A percentile compares a stretch with the other conserved stretches of the same genome.
phyloP scores from a whole-genome alignment of 2,113 vertebrate species.

The Hemiscyllium ocellatum region DNA sequence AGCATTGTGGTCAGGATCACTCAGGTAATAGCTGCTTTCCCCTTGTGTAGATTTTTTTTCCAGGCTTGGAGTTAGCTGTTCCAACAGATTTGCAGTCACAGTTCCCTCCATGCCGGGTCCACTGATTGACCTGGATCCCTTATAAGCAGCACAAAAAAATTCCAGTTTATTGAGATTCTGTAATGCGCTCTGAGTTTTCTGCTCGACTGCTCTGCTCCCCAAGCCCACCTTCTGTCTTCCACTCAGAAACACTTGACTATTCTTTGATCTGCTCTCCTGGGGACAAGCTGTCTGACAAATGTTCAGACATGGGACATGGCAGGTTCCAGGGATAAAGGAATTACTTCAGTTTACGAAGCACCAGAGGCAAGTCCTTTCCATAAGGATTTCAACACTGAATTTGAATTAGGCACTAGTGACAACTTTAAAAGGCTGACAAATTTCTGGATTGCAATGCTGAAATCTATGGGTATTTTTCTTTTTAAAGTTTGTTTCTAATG shows the following conservation, averaged over 20 bases:
- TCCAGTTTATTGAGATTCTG: conserved; percentile 1
- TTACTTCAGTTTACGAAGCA: not conserved
- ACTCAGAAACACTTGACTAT: not conserved
- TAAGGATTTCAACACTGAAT: conserved; percentile 10
- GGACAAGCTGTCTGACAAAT: not conserved
- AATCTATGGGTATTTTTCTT: not conserved
- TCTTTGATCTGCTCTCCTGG: conserved; percentile 24
- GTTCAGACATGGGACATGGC: not conserved
- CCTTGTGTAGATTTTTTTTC: not conserved
- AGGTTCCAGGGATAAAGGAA: conserved; percentile 8
- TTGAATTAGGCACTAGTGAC: conserved; percentile 10
- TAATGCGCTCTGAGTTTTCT: not conserved
- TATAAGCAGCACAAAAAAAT: not conserved
- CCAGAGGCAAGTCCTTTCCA: not conserved
- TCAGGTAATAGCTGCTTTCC: not conserved
- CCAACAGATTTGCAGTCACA: not conserved
- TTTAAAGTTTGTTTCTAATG: not conserved
- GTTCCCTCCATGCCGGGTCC: not conserved
- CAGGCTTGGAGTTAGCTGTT: not conserved
- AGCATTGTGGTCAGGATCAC: not conserved
- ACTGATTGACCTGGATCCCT: conserved; percentile 17
- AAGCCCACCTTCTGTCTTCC: not conserved
- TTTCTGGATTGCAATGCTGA: not conserved
- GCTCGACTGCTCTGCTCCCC: not conserved
- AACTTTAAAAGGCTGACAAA: not conserved